Evolutionary conservation across 2,797 vertebrate species (phyloP), one percentile per base, ranked within the genome.

Genomic region (Moxostoma hubbsi): DNA sequence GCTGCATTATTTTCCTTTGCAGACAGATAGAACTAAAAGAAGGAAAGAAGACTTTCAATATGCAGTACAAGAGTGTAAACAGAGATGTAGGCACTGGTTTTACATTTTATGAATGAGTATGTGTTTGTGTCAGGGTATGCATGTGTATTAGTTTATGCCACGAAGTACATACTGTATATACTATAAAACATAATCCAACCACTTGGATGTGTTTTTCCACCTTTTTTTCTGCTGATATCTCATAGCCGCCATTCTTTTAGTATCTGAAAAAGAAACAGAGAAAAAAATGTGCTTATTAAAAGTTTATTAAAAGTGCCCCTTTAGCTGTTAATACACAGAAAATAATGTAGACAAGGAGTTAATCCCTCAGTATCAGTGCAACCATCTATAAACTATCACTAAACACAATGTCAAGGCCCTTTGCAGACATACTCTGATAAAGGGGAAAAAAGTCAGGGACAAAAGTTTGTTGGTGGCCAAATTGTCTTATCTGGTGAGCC

Each of bases 21-120:
- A 58, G 57, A 67, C 77, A 82, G 74, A 83, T 80, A 77, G 66
- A 75, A 75, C 53, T 79, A 81, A 85, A 84, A 82, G 67, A 47
- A 16, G 76, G 69, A 79, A 18, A 68, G 61, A 69, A 66, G 75
- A 81, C 79, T 72, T 50, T 24, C 15, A 12, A 57, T 78, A 71
- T 63, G 81, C 66, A 82, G 69, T 62, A 50, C 54, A 58, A 77
- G 59, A 77, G 74, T 18, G 75, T 76, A 85, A 79, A 80, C 75
- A 66, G 73, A 81, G 46, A 77, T 86, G 55, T 78, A 73, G 49
- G 68, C 68, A 72, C 47, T 66, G 65, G 81, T 67, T 83, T 81
- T 75, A 36, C 67, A 77, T 74, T 75, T 0, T 67, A 5, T 46
- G 54, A 57, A 16, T 77, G 47, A 43, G 65, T 51, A 18, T 67